Evolutionary conservation across 23 tunicate genomes (phyloP).

Genomic region (Phallusia fumigata): DNA sequence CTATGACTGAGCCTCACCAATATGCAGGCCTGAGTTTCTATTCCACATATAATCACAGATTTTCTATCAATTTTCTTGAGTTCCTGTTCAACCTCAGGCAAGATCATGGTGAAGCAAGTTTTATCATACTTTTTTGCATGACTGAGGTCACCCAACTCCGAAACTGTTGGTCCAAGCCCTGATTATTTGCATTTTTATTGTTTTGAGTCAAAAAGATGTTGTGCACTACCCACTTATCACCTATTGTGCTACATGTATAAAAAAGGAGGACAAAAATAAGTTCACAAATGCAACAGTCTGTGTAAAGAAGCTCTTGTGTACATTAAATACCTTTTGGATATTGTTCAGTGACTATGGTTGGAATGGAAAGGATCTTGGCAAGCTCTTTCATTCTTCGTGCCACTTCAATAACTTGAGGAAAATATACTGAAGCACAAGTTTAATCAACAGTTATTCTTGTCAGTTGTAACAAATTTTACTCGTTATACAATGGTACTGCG

Average conservation of each 20-base stretch:
- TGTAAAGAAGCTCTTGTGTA: background rate
- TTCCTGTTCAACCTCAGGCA: constrained; percentile 62
- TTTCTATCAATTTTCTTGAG: constrained; percentile 41
- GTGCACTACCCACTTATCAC: too few species aligned
- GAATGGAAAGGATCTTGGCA: constrained; percentile 64
- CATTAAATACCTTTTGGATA: constrained; percentile 82
- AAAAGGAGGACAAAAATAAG: too few species aligned
- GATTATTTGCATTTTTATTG: too few species aligned
- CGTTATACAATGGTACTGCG: too few species aligned
- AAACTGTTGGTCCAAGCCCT: constrained; percentile 91
- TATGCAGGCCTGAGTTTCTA: constrained; percentile 97
- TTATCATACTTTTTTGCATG: constrained; percentile 90
- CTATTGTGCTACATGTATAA: too few species aligned
- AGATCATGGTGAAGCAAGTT: constrained; percentile 83
- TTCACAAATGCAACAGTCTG: too few species aligned
- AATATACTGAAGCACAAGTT: constrained; percentile 39
- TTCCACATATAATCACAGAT: constrained; percentile 82
- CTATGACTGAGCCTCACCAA: constrained; percentile 22
- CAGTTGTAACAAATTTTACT: too few species aligned
- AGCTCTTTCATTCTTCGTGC: constrained; percentile 73
- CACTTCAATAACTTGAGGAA: constrained; percentile 63
- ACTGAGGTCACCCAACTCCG: constrained; percentile 75
- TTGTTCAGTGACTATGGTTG: constrained; percentile 88
- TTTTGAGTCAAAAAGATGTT: too few species aligned
- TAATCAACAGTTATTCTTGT: too few species aligned